Evolutionary conservation across 2,888 invertebrate genomes (phyloP).

Genomic region (Opisthograptis luteolata): DNA sequence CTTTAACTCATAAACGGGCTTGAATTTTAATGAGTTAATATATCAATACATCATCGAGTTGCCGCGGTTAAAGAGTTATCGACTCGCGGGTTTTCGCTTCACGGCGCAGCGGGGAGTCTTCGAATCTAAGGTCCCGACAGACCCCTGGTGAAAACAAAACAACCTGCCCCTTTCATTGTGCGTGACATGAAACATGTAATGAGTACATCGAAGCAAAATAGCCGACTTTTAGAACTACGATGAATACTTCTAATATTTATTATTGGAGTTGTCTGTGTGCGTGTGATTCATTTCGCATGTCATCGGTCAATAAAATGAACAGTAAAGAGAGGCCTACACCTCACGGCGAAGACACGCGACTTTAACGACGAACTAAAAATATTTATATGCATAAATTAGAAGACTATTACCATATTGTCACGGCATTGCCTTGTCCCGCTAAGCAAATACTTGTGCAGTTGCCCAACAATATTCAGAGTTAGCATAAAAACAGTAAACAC

Average conservation of each 20-base stretch:
- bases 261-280: conserved; percentile 38
- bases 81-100: conserved; percentile 69
- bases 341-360: conserved; percentile 50
- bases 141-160: conserved; percentile 59
- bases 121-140: conserved; percentile 62
- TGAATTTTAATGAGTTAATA: conserved; percentile 80
- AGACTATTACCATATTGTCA: conserved; percentile 58
- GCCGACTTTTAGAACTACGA: conserved; percentile 46
- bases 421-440: conserved; percentile 59
- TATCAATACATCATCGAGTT: conserved; percentile 75
- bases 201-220: conserved; percentile 52
- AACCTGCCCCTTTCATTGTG: conserved; percentile 63
- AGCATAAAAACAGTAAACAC: conserved; percentile 69
- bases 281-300: conserved; percentile 62
- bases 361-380: conserved; percentile 60
- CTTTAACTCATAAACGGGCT: conserved; percentile 72
- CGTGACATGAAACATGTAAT: conserved; percentile 55
- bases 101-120: conserved; percentile 64
- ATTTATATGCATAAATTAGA: conserved; percentile 71
- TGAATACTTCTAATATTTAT: conserved; percentile 47
- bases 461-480: conserved; percentile 65
- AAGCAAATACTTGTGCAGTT: conserved; percentile 65
- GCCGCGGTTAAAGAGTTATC: conserved; percentile 64
- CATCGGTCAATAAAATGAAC: conserved; percentile 59
- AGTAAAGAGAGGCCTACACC: conserved; percentile 48